Base-by-base conservation (phyloP, 2,113 vertebrate genomes). In the Fregata magnificens region DNA sequence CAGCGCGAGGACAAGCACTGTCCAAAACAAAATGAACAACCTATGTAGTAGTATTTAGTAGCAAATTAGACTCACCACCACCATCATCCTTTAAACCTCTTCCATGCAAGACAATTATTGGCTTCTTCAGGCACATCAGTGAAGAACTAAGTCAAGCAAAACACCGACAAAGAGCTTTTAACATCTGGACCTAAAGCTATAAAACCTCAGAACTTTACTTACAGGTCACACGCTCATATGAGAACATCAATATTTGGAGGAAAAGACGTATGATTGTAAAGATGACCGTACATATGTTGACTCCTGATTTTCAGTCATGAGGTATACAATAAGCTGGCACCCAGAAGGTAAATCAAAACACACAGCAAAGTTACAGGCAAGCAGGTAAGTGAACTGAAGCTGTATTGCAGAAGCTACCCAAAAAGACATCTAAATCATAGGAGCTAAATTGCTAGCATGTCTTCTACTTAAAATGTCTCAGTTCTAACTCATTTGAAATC, bases 221-320 rank as follows among this genome's bases (percentile, higher is more conserved):
- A 49, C 25, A 40, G 19, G 42, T 32, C 50, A 55, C 52, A 58
- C 0, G 0, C 12, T 78, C 29, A 6, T 1, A 63, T 7, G 19
- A 70, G 36, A 61, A 63, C 47, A 56, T n/a, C 4, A 53, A 50
- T 5, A 34, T 34, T 20, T 29, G 28, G 28, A 81, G 19, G 9
- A 53, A 55, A 73, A 38, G 5, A 69, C 0, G 0, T 0, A 10
- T 1, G 38, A 25, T 0, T 63, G 40, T 20, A 71, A 55, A n/a
- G 47, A 63, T 29, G 24, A 63, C 24, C 15, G 16, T 5, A 36
- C 7, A 7, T 1, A 22, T 1, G 5, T 6, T 58, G 36, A 61
- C 44, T 66, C 40, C 40, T 7, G 50, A 32, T 72, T 69, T 10
- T 61, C 32, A 52, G 14, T 38, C n/a, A 4, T 5, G 47, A 81